phyloP scores from a whole-genome alignment of 1,140 invertebrate genomes.

The Pentalonia nigronervosa region DNA sequence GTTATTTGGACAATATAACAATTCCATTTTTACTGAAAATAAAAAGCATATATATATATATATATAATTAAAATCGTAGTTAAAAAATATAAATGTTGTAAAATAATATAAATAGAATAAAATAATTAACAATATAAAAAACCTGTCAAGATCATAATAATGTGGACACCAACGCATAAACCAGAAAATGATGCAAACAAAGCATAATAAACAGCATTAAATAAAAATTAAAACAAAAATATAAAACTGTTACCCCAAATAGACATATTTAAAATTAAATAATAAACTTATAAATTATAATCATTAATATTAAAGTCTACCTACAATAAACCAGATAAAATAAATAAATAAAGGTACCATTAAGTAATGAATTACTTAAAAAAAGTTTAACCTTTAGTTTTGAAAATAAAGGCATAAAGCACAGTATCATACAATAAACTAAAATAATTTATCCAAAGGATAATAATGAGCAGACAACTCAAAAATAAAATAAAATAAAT shows the following conservation, averaged over 20 bases:
- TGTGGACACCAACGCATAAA: neutral
- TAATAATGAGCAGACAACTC: neutral
- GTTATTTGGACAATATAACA: constrained; percentile 61
- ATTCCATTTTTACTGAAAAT: neutral
- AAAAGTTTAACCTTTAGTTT: no score
- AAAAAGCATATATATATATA: neutral
- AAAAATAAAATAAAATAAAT: neutral
- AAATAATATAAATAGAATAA: neutral
- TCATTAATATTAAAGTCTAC: neutral
- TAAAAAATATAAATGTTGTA: neutral
- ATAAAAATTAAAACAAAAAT: neutral
- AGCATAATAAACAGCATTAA: neutral
- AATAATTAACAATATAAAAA: neutral
- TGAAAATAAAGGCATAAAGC: no score
- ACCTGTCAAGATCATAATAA: neutral
- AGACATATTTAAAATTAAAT: no score
- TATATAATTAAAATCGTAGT: neutral
- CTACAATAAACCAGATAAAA: neutral
- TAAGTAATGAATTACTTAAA: no score
- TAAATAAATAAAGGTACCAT: neutral
- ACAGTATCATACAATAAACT: neutral
- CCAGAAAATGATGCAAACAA: neutral
- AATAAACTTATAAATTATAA: neutral
- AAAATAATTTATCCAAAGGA: neutral
- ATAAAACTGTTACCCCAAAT: neutral